Percentiles rank a stretch among this genome's conserved stretches.
These are phyloP conservation scores for Drosophila longiperda DNA, from an alignment of 2,888 invertebrate species.

Conservation along the genomic window DNA sequence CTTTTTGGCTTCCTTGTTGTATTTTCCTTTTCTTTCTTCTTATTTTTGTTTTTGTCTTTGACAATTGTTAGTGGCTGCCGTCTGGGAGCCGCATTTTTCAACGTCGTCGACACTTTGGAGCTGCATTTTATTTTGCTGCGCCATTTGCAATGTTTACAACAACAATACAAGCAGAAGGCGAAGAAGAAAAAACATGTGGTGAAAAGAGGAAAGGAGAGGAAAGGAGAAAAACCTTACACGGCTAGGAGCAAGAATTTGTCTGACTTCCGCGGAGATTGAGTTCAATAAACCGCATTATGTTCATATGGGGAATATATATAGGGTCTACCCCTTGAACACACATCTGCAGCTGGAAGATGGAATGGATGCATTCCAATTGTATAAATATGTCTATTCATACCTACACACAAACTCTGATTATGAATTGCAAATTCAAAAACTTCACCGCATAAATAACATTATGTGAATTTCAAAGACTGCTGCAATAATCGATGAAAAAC, in stretches of 20 bases:
- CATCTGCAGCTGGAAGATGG: slow-evolving; percentile 15
- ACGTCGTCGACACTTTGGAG: slow-evolving; percentile 33
- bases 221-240: not conserved
- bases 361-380: slow-evolving; percentile 12
- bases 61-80: slow-evolving; percentile 20
- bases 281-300: slow-evolving; percentile 66
- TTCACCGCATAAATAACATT: not conserved
- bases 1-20: not conserved
- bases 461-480: not conserved
- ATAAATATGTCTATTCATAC: not conserved
- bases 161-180: slow-evolving; percentile 23
- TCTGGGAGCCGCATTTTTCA: slow-evolving; percentile 17
- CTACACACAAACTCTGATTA: not conserved
- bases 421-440: not conserved
- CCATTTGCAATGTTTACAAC: slow-evolving; percentile 53
- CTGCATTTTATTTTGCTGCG: slow-evolving; percentile 55
- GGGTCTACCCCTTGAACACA: not conserved
- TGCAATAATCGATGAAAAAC: not conserved
- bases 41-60: slow-evolving; percentile 11
- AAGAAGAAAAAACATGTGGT: not conserved
- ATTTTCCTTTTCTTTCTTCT: slow-evolving; percentile 9
- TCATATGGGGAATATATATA: slow-evolving; percentile 7
- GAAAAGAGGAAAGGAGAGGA: not conserved
- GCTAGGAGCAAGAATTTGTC: slow-evolving; percentile 49
- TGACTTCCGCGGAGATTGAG: slow-evolving; percentile 71